Conservation (phyloP, 1,140 invertebrate genomes). For the Eurosta solidaginis region DNA sequence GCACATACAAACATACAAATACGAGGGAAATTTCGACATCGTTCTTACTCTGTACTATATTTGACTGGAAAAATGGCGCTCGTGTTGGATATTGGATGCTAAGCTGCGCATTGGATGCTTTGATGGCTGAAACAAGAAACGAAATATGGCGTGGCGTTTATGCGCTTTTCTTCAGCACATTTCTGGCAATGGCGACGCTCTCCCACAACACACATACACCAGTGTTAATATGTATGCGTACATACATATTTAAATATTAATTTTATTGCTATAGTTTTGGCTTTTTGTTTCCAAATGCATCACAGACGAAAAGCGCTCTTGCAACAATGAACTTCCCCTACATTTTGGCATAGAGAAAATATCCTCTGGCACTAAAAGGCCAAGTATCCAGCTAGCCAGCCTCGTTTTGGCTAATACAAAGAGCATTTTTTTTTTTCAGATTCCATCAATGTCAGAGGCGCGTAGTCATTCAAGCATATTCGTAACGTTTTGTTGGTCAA, state of each 20-base stretch:
- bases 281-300: background rate
- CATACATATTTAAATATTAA: slow-evolving; percentile 31
- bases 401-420: slow-evolving; percentile 33
- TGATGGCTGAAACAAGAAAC: background rate
- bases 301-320: background rate
- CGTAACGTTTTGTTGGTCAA: background rate
- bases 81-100: background rate
- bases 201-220: background rate
- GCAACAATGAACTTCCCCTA: slow-evolving; percentile 10
- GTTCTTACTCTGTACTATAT: background rate
- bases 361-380: background rate
- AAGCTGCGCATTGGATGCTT: slow-evolving; percentile 1
- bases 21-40: slow-evolving; percentile 4
- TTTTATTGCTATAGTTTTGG: background rate
- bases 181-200: background rate
- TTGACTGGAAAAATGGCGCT: background rate
- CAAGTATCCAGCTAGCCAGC: background rate
- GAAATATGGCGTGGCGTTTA: background rate
- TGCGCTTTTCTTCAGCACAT: background rate
- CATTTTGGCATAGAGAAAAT: slow-evolving; percentile 10
- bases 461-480: slow-evolving; percentile 58
- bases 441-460: slow-evolving; percentile 59
- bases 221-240: slow-evolving; percentile 30
- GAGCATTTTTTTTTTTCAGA: slow-evolving; percentile 56
- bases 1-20: background rate